Conservation (phyloP, 2,888 invertebrate genomes). For the Noctuana brunneofusca region DNA sequence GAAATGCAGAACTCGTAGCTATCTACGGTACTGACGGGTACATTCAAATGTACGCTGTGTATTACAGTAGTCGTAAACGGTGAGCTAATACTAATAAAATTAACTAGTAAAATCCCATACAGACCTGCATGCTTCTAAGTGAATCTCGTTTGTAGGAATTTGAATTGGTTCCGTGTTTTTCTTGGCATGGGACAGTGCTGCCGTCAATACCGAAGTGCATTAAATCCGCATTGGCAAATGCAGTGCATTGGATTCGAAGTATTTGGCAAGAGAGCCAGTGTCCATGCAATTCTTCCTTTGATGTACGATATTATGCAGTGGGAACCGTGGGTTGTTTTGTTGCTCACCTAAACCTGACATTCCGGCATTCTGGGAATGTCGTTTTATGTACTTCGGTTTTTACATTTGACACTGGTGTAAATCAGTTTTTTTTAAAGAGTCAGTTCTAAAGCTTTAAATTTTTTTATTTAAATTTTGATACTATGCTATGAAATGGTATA, state of each 20-base stretch:
- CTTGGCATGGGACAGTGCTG: conserved; percentile 24
- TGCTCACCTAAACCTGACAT: conserved; percentile 15
- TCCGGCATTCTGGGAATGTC: background rate
- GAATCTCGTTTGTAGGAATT: conserved; percentile 25
- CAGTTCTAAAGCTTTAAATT: too few species aligned
- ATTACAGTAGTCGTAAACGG: conserved; percentile 21
- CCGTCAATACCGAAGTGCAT: conserved; percentile 23
- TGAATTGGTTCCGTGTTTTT: conserved; percentile 26
- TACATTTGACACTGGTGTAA: background rate
- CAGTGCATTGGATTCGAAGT: conserved; percentile 23
- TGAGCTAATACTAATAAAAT: conserved; percentile 11
- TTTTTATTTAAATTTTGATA: too few species aligned
- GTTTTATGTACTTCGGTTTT: background rate
- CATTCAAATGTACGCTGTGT: background rate
- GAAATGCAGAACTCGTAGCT: conserved; percentile 17
- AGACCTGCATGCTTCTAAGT: conserved; percentile 7
- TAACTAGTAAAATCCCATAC: conserved; percentile 16
- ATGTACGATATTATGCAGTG: conserved; percentile 19
- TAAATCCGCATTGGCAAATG: conserved; percentile 32
- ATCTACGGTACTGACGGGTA: background rate
- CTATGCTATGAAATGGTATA: too few species aligned
- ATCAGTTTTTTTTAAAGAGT: background rate
- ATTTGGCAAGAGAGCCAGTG: conserved; percentile 25
- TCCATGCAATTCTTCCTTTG: conserved; percentile 12
- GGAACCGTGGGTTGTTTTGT: conserved; percentile 17